phyloP scores from a whole-genome alignment of 2,888 invertebrate species.

The Erynnis tages region DNA sequence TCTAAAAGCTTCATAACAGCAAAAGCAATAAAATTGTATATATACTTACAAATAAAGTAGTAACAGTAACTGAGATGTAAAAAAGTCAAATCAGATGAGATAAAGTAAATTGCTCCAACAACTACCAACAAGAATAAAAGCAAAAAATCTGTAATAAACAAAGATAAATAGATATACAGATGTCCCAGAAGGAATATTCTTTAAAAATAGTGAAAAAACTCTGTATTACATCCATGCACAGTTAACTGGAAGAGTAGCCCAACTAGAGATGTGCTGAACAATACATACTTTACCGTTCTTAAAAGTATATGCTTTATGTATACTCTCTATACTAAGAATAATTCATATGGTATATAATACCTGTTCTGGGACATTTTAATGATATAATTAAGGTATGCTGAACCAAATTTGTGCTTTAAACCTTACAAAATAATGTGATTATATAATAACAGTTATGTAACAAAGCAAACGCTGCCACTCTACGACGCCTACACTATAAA shows the following conservation, averaged over 20 bases:
- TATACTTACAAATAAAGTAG: constrained; percentile 45
- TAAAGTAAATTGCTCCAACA: constrained; percentile 39
- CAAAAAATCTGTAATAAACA: constrained; percentile 34
- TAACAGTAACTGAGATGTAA: constrained; percentile 43
- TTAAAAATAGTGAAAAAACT: too few relatives aligned
- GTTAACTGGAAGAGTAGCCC: too few relatives aligned
- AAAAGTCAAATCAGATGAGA: constrained; percentile 40
- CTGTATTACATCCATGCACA: too few relatives aligned
- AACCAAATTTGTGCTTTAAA: constrained; percentile 24
- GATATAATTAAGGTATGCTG: constrained; percentile 7
- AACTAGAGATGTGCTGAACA: too few relatives aligned
- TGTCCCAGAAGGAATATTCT: constrained; percentile 8
- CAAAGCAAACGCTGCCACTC: constrained; percentile 18
- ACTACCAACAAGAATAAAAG: constrained; percentile 53
- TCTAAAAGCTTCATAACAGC: constrained; percentile 34
- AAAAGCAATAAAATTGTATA: constrained; percentile 42
- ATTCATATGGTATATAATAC: too few relatives aligned
- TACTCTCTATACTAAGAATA: too few relatives aligned
- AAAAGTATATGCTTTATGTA: too few relatives aligned
- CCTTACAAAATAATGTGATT: constrained; percentile 19
- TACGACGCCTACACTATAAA: not conserved
- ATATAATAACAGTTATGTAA: constrained; percentile 8
- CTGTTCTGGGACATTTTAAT: constrained; percentile 6
- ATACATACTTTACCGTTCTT: too few relatives aligned
- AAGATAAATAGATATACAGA: not conserved